Evolutionary conservation across 1,140 invertebrate species (phyloP), one percentile per base, ranked within the genome.

Genomic region (Lepidurus packardi): DNA sequence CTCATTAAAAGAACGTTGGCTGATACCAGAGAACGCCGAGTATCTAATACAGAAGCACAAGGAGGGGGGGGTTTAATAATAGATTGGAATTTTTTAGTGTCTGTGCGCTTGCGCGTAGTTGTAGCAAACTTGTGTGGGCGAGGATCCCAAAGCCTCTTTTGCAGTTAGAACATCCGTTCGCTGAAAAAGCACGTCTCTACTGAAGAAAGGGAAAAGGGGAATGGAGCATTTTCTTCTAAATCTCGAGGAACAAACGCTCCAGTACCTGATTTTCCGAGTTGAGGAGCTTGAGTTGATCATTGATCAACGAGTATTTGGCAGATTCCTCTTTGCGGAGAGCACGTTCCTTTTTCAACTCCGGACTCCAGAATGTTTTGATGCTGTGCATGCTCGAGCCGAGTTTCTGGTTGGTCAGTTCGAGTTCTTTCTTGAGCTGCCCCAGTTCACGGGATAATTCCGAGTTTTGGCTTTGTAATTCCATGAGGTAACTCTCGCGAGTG

Each of bases 311-410:
- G 89, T 97, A 98, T 86, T 98, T 98, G 82, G 95, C 94, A 83
- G 94, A 96, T 87, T 99, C 98, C 86, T 99, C 98, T 86, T 99
- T 99, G 77, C 97, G 87, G 74, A 98, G 84, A 13, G 96, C 94
- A 79, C 97, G 87, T 86, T 99, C 97, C 87, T 98, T 98, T 86
- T 99, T 99, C 82, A 99, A 88, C 85, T 99, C 98, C 0, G 98
- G 98, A 85, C 95, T 98, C 98, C 98, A 99, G 87, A 99, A 99
- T 11, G 97, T 98, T 87, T 99, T 99, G 84, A 99, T 99, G 86
- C 94, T 97, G 86, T 98, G 97, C 97, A 99, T 99, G 82, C 94
- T 96, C 83, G 97, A 98, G 83, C 95, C 96, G 80, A 99, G 88
- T 86, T 99, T 99, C 86, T 98, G 96, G 86, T 98, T 98, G 79